Base-by-base conservation (phyloP, 1,140 invertebrate species). In the Euglossa dilemma region DNA sequence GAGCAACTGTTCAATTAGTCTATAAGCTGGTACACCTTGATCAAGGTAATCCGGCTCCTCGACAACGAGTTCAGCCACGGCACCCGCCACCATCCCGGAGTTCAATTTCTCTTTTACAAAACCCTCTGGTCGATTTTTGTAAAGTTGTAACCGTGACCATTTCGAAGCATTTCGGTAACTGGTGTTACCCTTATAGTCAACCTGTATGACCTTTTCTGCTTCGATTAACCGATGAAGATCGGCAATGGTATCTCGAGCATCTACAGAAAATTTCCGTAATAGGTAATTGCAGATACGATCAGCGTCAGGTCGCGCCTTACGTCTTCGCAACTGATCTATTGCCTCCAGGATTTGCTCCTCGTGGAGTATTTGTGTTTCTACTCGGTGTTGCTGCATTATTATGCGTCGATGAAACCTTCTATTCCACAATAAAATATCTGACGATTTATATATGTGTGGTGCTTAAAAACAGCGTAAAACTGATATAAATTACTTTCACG, bases 111-210 rank as follows among this genome's bases (percentile, higher is more conserved):
- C 93, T 52, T 93, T 94, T 25, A 92, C 92, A 73, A 93, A 95
- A 61, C 91, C 94, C 89, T 92, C 94, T 52, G 92, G 93, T 66
- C 90, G 91, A 83, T 93, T 95, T 87, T 94, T 95, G 85, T 95
- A 95, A 43, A 95, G 92, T 78, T 95, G 94, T 12, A 95, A 89
- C 47, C 94, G 93, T 50, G 95, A 95, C 95, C 96, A 97, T 93
- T 97, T 97, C n/a, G 96, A 96, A 14, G 97, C 97, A 94, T 97
- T 98, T 86, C 97, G 95, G 89, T 98, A 98, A 93, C 97, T 97
- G 67, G 96, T 97, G 93, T 96, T 97, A 85, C 97, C 97, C 94
- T 98, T 98, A 93, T 98, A 98, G 89, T 98, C 97, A 9, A 98
- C 97, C 95, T 97, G 97, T 76, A 97, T 96, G 20, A 98, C 96